Conservation (phyloP, 2,797 vertebrate species). For the Heterohyrax brucei region DNA sequence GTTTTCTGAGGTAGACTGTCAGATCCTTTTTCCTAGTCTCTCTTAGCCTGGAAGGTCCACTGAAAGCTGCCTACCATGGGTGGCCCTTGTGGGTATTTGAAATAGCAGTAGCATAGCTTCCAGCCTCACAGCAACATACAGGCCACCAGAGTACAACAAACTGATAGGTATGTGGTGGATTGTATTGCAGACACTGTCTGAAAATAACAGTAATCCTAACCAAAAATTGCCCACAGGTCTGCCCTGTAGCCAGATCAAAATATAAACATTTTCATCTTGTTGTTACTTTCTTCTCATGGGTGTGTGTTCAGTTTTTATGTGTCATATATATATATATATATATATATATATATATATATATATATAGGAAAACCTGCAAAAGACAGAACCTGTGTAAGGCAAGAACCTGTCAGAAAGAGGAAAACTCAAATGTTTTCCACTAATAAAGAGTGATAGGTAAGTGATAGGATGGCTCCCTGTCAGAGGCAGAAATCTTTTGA, state of each 20-base stretch:
- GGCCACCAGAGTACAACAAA: too few species aligned
- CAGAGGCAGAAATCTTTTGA: not conserved
- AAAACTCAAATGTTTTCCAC: not conserved
- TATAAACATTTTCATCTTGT: not conserved
- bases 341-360: too few species aligned
- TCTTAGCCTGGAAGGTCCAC: too few species aligned
- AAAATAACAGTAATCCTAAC: not conserved
- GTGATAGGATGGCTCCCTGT: not conserved
- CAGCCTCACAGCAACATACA: too few species aligned
- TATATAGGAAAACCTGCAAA: not conserved
- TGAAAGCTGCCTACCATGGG: too few species aligned
- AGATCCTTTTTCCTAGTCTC: too few species aligned
- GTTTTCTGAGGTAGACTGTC: too few species aligned
- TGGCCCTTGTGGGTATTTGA: too few species aligned
- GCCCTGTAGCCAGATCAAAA: not conserved
- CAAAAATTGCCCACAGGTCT: not conserved
- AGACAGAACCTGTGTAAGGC: not conserved
- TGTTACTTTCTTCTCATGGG: not conserved
- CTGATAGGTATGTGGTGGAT: too few species aligned
- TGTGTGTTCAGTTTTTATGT: not conserved
- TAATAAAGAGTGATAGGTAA: not conserved
- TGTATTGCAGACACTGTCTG: not conserved
- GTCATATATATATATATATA: too few species aligned
- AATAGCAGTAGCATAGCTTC: too few species aligned
- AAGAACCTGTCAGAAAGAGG: not conserved